These are phyloP conservation scores for Cecropterus lyciades DNA, from an alignment of 1,140 invertebrate species.

Conservation along the genomic window DNA sequence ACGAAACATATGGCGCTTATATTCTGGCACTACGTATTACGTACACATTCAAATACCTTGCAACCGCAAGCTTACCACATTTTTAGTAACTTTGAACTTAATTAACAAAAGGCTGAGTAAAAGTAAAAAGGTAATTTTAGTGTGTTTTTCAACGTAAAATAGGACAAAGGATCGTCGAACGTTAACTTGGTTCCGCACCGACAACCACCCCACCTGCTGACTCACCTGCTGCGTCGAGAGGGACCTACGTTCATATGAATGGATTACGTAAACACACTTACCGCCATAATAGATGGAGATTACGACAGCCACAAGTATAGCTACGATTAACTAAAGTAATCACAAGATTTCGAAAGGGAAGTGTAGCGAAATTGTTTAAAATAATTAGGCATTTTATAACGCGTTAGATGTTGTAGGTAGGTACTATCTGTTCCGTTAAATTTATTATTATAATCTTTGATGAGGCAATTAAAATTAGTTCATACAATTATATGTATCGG, in stretches of 20 bases:
- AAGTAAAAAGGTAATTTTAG: neutral
- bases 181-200: constrained; percentile 64
- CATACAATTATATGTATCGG: no score
- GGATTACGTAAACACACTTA: constrained; percentile 25
- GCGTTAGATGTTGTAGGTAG: no score
- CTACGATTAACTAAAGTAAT: neutral
- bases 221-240: constrained; percentile 66
- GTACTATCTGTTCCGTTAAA: no score
- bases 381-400: no score
- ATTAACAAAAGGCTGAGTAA: no score
- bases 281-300: constrained; percentile 9
- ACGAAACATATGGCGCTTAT: neutral
- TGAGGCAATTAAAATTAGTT: no score
- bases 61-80: neutral
- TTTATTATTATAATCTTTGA: no score
- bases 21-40: neutral
- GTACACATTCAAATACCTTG: neutral
- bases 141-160: constrained; percentile 29
- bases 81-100: no score
- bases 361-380: no score
- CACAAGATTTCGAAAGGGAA: no score
- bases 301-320: neutral
- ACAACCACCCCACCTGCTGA: constrained; percentile 76
- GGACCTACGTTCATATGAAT: constrained; percentile 42
- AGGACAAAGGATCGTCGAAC: constrained; percentile 40